These are phyloP conservation scores for Ptychadena robeensis DNA, from an alignment of 2,797 vertebrate genomes.

Conservation along the genomic window DNA sequence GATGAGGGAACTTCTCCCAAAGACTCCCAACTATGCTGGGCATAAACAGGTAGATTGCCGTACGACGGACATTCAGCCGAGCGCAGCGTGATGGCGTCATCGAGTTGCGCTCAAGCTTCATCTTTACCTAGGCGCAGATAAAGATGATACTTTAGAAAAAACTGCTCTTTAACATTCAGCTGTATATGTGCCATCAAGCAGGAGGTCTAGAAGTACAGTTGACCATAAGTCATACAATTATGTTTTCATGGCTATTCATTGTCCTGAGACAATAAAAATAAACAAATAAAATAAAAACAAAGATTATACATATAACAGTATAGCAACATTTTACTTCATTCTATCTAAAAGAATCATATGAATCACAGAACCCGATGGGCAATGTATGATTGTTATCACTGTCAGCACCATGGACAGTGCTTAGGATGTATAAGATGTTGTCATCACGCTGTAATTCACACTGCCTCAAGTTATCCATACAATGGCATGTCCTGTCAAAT, in stretches of 20 bases:
- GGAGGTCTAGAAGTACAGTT: background rate
- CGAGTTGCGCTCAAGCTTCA: too few relatives aligned
- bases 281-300: too few relatives aligned
- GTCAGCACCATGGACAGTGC: conserved; percentile 42
- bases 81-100: too few relatives aligned
- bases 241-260: background rate
- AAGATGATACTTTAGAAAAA: background rate
- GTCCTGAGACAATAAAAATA: too few relatives aligned
- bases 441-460: background rate
- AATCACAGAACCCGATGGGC: background rate
- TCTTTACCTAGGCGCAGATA: too few relatives aligned
- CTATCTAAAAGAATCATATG: too few relatives aligned
- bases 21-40: too few relatives aligned
- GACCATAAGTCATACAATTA: background rate
- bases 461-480: background rate
- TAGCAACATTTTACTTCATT: too few relatives aligned
- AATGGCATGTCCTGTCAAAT: background rate
- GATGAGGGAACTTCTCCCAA: background rate
- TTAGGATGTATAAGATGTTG: background rate
- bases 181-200: background rate
- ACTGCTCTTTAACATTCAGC: background rate
- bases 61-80: too few relatives aligned
- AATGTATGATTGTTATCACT: background rate
- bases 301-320: too few relatives aligned
- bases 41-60: too few relatives aligned